Evolutionary conservation across 1,140 invertebrate genomes (phyloP), one percentile per base, ranked within the genome.

Genomic region (Ladona fulva): DNA sequence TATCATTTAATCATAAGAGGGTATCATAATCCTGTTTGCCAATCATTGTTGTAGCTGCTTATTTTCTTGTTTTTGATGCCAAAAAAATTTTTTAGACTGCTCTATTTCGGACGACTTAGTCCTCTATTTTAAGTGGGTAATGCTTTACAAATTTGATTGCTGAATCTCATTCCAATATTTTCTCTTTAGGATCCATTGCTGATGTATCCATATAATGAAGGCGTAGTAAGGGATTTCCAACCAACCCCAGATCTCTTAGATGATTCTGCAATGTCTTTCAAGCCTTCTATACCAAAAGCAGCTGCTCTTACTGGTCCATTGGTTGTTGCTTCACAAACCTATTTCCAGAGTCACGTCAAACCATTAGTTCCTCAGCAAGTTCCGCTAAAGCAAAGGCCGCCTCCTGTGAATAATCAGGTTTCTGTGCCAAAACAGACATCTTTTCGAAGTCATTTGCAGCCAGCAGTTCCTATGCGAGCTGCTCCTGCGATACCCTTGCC

Each of bases 181-280:
- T 66, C 78, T 52, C 80, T 82, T 66, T 80, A 88, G 87, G 87
- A 90, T 84, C 89, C 90, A 3, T 82, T 91, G n/a, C 81, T 90
- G 19, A 85, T 90, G 83, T 89, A 88, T 79, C 90, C 89, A 42
- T 84, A 89, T 78, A 91, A 91, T 85, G 87, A 88, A 80, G 89
- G 89, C 14, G 52, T 66, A 5, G n/a, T 22, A 16, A 66, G 52
- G 14, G 52, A 66, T 22, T 5, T 66, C n/a, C 16, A 66, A 6
- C n/a, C n/a, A 6, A 5, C 14, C 5, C 52, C 52, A 6, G 52
- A 66, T 16, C 14, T 19, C 16, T 16, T 22, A 3, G 52, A 66
- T 16, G 52, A 22, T 6, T 66, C 52, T 66, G 1, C 12, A 5
- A 66, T 16, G 14, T 22, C 52, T 5, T 16, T 22, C 14, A 66